These are phyloP conservation scores for Drosophila asahinai DNA, from an alignment of 1,140 invertebrate genomes.

Conservation along the genomic window DNA sequence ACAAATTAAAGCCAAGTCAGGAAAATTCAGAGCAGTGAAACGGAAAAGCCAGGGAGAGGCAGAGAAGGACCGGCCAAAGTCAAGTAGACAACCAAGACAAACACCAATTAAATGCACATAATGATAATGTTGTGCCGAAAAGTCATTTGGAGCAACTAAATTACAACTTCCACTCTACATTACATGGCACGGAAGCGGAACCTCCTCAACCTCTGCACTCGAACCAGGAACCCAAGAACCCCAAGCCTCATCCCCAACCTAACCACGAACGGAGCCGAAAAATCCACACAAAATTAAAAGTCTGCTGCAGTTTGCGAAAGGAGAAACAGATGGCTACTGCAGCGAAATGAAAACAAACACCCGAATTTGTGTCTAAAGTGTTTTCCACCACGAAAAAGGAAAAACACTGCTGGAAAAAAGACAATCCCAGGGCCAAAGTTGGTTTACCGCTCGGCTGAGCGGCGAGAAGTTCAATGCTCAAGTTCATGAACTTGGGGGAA, in stretches of 20 bases:
- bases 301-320: slow-evolving; percentile 66
- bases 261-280: slow-evolving; percentile 42
- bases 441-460: slow-evolving; percentile 61
- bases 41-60: slow-evolving; percentile 7
- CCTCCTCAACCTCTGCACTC: slow-evolving; percentile 21
- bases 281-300: slow-evolving; percentile 78
- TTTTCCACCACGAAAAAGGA: slow-evolving; percentile 14
- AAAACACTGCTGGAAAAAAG: slow-evolving; percentile 33
- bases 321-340: slow-evolving; percentile 73
- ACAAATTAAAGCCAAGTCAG: slow-evolving; percentile 66
- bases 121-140: slow-evolving; percentile 83
- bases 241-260: slow-evolving; percentile 1
- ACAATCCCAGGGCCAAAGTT: slow-evolving; percentile 56
- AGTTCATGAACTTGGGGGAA: slow-evolving; percentile 76
- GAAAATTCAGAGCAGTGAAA: slow-evolving; percentile 21
- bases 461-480: slow-evolving; percentile 76
- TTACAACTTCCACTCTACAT: slow-evolving; percentile 82
- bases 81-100: slow-evolving; percentile 63
- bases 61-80: slow-evolving; percentile 25
- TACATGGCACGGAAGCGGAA: slow-evolving; percentile 70
- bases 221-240: not conserved
- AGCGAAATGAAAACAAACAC: slow-evolving; percentile 77
- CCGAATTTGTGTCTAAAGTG: slow-evolving; percentile 54
- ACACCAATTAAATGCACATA: slow-evolving; percentile 81
- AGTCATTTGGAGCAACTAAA: slow-evolving; percentile 81